Evolutionary conservation across 2,888 invertebrate genomes (phyloP), one percentile per base, ranked within the genome.

Genomic region (Keiferia lycopersicella): DNA sequence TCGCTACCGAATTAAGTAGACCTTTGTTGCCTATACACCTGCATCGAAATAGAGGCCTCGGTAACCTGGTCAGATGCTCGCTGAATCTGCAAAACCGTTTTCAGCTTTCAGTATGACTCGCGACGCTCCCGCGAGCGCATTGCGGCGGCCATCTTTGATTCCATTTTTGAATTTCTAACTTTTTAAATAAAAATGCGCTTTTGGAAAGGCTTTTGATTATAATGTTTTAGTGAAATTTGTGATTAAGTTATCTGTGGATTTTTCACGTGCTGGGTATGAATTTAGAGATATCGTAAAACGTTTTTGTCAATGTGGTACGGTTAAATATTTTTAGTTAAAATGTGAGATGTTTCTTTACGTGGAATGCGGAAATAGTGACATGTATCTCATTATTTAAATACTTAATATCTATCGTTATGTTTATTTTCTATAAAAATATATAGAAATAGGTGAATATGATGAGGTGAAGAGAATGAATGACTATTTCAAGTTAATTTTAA

Each of bases 101-200:
- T 80, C 82, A 79, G 77, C 11, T 78, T 82, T 83, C 85, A 84
- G 85, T 86, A 63, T 65, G 20, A 65, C 64, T 61, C 75, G 73
- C 70, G 77, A 69, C 72, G 80, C 78, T 82, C 62, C 64, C 67
- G 73, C 67, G 72, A 69, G 65, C 82, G 83, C 80, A 81, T 73
- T 78, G 80, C 79, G 75, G 69, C 38, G 30, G 63, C 67, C 66
- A 64, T 53, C 22, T 60, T 60, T 30, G 34, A 50, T 34, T 45
- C 67, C 66, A 64, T 53, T 18, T 60, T 60, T 30, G 34, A 50
- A 18, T 45, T 16, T 16, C n/a, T 41, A 45, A n/a, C n/a, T n/a
- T 45, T 45, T 45, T 45, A 45, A 34, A 45, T 45, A 4, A 45
- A 45, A 45, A n/a, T 62, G 62, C 60, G 60, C 38, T 39, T 53